Conservation (phyloP, 64 coral and sea anemone species). For the Platygyra sinensis region DNA sequence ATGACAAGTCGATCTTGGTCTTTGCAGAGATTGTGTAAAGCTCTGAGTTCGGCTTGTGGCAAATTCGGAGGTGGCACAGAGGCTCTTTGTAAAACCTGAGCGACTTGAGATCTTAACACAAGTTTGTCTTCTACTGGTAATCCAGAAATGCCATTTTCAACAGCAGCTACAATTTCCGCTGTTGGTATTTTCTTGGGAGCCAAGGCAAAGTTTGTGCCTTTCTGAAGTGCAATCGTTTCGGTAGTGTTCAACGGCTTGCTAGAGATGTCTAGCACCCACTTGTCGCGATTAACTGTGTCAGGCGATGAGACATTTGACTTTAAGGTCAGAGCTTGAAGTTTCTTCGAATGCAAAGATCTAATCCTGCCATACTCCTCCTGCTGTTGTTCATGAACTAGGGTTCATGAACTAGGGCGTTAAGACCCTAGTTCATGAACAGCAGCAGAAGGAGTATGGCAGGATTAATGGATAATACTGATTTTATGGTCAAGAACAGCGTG, state of each 20-base stretch:
- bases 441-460: too few relatives aligned
- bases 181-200: conserved; percentile 24
- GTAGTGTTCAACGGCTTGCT: conserved; percentile 9
- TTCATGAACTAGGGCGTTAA: too few relatives aligned
- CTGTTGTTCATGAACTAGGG: too few relatives aligned
- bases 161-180: conserved; percentile 18
- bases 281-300: conserved; percentile 1
- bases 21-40: conserved; percentile 9
- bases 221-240: not conserved
- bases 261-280: conserved; percentile 26
- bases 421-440: too few relatives aligned
- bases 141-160: conserved; percentile 16
- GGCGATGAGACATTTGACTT: too few relatives aligned
- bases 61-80: not conserved
- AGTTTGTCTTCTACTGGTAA: not conserved
- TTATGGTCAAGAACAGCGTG: too few relatives aligned
- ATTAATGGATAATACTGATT: too few relatives aligned
- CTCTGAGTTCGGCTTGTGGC: not conserved
- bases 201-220: conserved; percentile 32
- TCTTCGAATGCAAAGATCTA: too few relatives aligned
- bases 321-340: too few relatives aligned
- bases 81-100: not conserved
- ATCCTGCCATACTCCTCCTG: too few relatives aligned
- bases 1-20: conserved; percentile 26
- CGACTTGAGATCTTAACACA: not conserved